Evolutionary conservation across 2,888 invertebrate genomes (phyloP).

Genomic region (Baccha elongata): DNA sequence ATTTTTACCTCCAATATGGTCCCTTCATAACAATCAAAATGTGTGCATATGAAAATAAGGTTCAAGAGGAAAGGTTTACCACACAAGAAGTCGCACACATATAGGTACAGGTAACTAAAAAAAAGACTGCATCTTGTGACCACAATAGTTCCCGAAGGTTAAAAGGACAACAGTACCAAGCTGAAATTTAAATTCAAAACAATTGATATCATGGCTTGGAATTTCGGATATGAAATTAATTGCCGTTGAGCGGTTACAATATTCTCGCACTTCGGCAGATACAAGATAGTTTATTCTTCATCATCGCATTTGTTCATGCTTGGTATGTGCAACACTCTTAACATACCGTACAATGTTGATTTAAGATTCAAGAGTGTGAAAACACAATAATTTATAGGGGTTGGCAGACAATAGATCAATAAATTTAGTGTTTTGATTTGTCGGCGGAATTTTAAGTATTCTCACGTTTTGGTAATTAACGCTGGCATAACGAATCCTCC

Average conservation of each 20-base stretch:
- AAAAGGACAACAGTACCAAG: conserved; percentile 34
- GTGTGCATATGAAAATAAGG: conserved; percentile 43
- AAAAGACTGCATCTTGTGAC: not conserved
- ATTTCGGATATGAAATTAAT: conserved; percentile 56
- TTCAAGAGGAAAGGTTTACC: conserved; percentile 51
- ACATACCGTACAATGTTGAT: conserved; percentile 38
- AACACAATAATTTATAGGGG: conserved; percentile 58
- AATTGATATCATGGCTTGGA: conserved; percentile 37
- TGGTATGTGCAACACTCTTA: not conserved
- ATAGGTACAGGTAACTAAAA: conserved; percentile 25
- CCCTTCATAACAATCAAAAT: conserved; percentile 57
- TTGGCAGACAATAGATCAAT: conserved; percentile 58
- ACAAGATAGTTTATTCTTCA: conserved; percentile 42
- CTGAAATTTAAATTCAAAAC: conserved; percentile 50
- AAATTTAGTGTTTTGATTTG: conserved; percentile 60
- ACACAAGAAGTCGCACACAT: conserved; percentile 67
- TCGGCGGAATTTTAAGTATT: conserved; percentile 53
- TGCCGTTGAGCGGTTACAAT: conserved; percentile 20
- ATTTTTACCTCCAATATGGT: conserved; percentile 31
- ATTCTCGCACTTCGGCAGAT: conserved; percentile 15
- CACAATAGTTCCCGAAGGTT: not conserved
- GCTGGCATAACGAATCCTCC: conserved; percentile 6
- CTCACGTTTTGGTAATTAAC: conserved; percentile 66
- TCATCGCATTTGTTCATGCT: conserved; percentile 32
- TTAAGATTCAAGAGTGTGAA: conserved; percentile 59